phyloP scores from a whole-genome alignment of 2,113 vertebrate genomes.

The Bubo bubo region DNA sequence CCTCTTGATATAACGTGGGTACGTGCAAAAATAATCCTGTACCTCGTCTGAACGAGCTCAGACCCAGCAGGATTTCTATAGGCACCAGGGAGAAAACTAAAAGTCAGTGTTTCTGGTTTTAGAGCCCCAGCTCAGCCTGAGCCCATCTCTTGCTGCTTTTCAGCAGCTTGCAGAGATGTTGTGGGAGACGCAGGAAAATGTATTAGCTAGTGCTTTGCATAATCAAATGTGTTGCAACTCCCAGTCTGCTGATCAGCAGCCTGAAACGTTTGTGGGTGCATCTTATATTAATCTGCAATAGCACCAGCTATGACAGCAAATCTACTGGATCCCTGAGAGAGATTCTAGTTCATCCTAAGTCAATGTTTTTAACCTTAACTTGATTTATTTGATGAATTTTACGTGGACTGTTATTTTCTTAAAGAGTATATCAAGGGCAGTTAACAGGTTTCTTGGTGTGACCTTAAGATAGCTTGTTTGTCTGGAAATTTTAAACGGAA shows the following conservation, averaged over 20 bases:
- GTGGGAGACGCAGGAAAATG: neutral
- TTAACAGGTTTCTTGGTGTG: neutral
- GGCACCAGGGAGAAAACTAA: neutral
- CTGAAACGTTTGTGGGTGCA: neutral
- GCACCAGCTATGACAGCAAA: neutral
- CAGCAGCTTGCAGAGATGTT: neutral
- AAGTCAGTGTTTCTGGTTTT: neutral
- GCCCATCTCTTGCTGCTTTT: neutral
- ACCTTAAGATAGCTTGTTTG: neutral
- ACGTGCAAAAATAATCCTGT: neutral
- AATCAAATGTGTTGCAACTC: neutral
- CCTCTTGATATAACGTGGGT: neutral
- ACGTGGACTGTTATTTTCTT: fast-evolving
- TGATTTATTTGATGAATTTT: neutral
- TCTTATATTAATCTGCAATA: neutral
- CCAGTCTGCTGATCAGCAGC: neutral
- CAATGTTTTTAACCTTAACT: neutral
- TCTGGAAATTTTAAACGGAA: neutral
- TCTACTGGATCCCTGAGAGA: neutral
- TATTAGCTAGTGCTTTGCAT: neutral
- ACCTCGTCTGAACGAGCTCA: neutral
- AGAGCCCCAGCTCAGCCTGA: neutral
- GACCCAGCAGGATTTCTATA: neutral
- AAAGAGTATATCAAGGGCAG: neutral
- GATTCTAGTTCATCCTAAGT: neutral